These are phyloP conservation scores for Megaleporinus macrocephalus DNA, from an alignment of 2,113 vertebrate species.

Conservation along the genomic window DNA sequence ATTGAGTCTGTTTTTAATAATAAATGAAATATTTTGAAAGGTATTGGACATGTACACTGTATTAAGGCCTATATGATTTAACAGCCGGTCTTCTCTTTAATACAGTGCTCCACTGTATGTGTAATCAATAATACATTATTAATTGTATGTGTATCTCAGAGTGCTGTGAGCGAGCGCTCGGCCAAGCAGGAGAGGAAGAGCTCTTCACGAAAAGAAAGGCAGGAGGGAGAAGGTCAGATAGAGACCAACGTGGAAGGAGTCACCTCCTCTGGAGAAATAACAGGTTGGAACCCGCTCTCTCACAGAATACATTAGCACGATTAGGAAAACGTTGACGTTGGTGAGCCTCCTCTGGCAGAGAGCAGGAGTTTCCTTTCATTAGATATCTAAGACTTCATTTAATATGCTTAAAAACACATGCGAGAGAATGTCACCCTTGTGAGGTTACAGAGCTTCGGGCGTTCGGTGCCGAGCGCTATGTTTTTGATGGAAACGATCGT, in stretches of 20 bases:
- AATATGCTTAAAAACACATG: not conserved
- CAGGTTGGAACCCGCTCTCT: conserved; percentile 5
- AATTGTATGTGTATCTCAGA: conserved; percentile 58
- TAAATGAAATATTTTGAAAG: too few relatives aligned
- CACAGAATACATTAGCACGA: not conserved
- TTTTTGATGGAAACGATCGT: conserved; percentile 9
- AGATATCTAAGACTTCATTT: not conserved
- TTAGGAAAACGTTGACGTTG: conserved; percentile 1
- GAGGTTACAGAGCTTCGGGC: not conserved
- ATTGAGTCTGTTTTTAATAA: too few relatives aligned
- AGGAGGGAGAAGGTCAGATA: conserved; percentile 50
- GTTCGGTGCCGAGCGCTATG: not conserved
- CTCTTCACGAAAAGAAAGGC: not conserved
- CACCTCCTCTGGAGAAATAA: conserved; percentile 12
- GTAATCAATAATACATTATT: too few relatives aligned
- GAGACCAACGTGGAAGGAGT: conserved; percentile 59
- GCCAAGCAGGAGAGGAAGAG: conserved; percentile 41
- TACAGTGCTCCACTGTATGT: too few relatives aligned
- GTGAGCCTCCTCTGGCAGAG: not conserved
- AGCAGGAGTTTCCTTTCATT: conserved; percentile 5
- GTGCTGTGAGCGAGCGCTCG: conserved; percentile 56
- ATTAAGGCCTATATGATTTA: too few relatives aligned
- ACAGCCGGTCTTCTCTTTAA: too few relatives aligned
- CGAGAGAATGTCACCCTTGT: conserved; percentile 1
- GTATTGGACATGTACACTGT: too few relatives aligned